Base-by-base conservation (phyloP, 1,140 invertebrate genomes). In the Bombus cullumanus region DNA sequence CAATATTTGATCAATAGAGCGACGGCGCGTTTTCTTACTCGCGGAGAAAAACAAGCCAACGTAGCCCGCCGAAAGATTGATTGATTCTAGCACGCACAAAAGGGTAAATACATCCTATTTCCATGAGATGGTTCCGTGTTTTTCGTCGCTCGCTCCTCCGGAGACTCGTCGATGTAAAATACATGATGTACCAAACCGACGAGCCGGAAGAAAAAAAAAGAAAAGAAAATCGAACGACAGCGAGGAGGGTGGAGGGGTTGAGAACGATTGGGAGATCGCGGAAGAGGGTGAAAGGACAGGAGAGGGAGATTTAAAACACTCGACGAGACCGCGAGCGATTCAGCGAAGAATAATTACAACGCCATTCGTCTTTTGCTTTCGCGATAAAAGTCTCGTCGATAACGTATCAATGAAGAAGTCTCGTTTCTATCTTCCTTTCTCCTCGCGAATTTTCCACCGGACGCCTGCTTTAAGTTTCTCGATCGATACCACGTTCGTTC, bases 31-130 rank as follows among this genome's bases (percentile, higher is more conserved):
- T 82, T 71, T 12, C 28, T 75, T 59, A n/a, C 59, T 66, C 37
- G 37, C 41, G 43, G 31, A 15, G 43, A 83, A 69, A 83, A 83
- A 83, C 74, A 78, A 41, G 73, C 62, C 5, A 66, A 41, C 37
- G 43, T 41, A 25, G 41, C 41, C 59, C n/a, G 57, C 2, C n/a
- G 18, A 47, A 76, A 83, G 82, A 83, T 83, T 78, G 81, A 83
- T 83, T 47, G 82, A 78, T 64, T 43, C 43, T 12, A 41, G 41
- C 64, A 78, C 74, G 82, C 64, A 69, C 34, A 78, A 77, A 78
- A 68, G 74, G 47, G 64, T 78, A 83, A 83, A 77, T 43, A 83
- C 82, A 68, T 83, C 64, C 82, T 68, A 83, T 83, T 83, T 83
- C 64, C 82, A 83, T 78, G 74, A 31, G 76, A 83, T 83, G 31